phyloP scores from a whole-genome alignment of 2,113 vertebrate genomes.

The Xyrauchen texanus region DNA sequence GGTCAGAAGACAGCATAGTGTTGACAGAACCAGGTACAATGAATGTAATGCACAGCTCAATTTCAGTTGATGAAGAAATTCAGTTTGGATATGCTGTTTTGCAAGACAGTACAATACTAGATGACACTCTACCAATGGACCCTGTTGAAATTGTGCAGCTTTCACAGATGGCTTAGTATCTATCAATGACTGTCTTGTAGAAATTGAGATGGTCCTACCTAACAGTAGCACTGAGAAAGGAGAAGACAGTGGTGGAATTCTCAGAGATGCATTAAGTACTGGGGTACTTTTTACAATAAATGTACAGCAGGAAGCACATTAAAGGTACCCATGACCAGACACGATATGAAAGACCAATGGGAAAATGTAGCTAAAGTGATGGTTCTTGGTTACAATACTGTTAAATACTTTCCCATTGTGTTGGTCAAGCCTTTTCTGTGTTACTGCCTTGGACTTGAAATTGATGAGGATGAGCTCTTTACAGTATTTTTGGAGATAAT shows the following conservation, averaged over 20 bases:
- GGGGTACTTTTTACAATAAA: slow-evolving; percentile 30
- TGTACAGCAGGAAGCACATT: slow-evolving; percentile 18
- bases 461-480: slow-evolving; percentile 4
- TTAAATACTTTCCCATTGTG: slow-evolving; percentile 16
- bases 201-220: slow-evolving; percentile 35
- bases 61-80: slow-evolving; percentile 34
- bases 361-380: slow-evolving; percentile 10
- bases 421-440: slow-evolving; percentile 15
- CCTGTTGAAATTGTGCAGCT: not conserved
- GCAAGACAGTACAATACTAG: not conserved
- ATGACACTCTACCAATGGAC: slow-evolving; percentile 25
- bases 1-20: not conserved
- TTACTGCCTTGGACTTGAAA: not conserved
- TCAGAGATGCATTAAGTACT: slow-evolving; percentile 33
- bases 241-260: slow-evolving; percentile 33
- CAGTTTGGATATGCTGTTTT: slow-evolving; percentile 7
- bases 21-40: not conserved
- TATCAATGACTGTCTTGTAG: slow-evolving; percentile 17
- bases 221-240: slow-evolving; percentile 30
- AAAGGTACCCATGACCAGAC: slow-evolving; percentile 10
- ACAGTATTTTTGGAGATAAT: not conserved
- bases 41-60: slow-evolving; percentile 8
- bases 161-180: slow-evolving; percentile 12
- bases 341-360: slow-evolving; percentile 17
- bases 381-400: slow-evolving; percentile 9